Evolutionary conservation across 2,113 vertebrate genomes (phyloP).

Genomic region (Phocoena sinus): DNA sequence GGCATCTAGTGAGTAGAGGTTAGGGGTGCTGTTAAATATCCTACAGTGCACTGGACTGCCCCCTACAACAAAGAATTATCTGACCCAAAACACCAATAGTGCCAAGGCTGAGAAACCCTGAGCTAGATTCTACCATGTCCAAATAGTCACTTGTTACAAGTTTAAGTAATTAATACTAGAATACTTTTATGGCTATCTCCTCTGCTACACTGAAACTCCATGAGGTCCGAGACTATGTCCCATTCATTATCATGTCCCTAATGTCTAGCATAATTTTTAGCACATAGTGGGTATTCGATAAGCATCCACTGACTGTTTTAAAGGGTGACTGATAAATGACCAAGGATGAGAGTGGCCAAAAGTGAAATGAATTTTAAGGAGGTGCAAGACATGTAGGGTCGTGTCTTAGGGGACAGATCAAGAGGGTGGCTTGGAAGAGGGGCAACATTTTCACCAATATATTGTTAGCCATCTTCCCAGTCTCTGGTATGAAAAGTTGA

Average conservation of each 20-base stretch:
- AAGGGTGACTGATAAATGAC: neutral
- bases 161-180: neutral
- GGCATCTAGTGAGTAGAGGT: neutral
- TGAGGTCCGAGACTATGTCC: neutral
- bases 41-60: neutral
- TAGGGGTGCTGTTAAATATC: neutral
- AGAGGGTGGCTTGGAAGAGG: neutral
- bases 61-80: neutral
- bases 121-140: neutral
- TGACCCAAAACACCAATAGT: neutral
- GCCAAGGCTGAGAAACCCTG: neutral
- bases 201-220: neutral
- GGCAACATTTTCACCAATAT: neutral
- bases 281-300: neutral
- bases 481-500: neutral
- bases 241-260: neutral
- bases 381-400: neutral
- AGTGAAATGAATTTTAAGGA: neutral
- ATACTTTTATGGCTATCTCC: neutral
- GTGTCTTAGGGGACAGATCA: neutral
- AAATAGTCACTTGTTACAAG: neutral
- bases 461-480: neutral
- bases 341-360: neutral
- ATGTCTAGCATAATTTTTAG: neutral
- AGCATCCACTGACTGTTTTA: neutral